These are phyloP conservation scores for Amblyopsis hoosieri DNA, from an alignment of 2,797 vertebrate genomes.

Conservation along the genomic window DNA sequence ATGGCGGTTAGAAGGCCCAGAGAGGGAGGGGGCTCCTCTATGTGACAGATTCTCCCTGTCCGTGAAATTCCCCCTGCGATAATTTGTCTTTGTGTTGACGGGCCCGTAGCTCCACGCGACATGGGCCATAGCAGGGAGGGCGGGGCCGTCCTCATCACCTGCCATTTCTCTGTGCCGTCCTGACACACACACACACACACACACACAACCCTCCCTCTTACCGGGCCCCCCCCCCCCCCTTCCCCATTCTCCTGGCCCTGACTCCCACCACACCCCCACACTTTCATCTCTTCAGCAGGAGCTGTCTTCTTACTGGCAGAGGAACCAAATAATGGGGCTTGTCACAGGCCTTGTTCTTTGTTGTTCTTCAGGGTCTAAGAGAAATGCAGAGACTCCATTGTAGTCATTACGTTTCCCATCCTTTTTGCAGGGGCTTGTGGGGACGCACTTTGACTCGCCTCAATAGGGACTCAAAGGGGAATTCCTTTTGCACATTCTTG, in stretches of 20 bases:
- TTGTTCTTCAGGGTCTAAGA: slow-evolving; percentile 86
- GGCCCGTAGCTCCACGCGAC: slow-evolving; percentile 84
- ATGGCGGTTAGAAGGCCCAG: slow-evolving; percentile 76
- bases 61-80: slow-evolving; percentile 82
- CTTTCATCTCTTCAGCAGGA: slow-evolving; percentile 88
- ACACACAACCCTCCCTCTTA: slow-evolving; percentile 76
- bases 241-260: slow-evolving; percentile 67
- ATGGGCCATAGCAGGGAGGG: slow-evolving; percentile 82
- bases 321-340: slow-evolving; percentile 98
- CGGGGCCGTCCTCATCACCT: slow-evolving; percentile 92
- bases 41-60: slow-evolving; percentile 85
- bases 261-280: slow-evolving; percentile 58
- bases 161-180: slow-evolving; percentile 89
- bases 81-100: slow-evolving; percentile 95
- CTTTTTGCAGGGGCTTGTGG: slow-evolving; percentile 85
- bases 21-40: slow-evolving; percentile 76
- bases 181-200: slow-evolving; percentile 90
- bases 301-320: slow-evolving; percentile 91
- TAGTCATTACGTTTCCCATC: slow-evolving; percentile 98
- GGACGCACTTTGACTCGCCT: slow-evolving; percentile 87
- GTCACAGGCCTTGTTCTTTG: slow-evolving; percentile 98
- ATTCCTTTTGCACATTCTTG: slow-evolving; percentile 84
- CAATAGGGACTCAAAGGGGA: slow-evolving; percentile 85
- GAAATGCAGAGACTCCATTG: slow-evolving; percentile 97
- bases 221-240: slow-evolving; percentile 48